Conservation (phyloP, 2,888 invertebrate species). For the Trypoxylon attenuatum region DNA sequence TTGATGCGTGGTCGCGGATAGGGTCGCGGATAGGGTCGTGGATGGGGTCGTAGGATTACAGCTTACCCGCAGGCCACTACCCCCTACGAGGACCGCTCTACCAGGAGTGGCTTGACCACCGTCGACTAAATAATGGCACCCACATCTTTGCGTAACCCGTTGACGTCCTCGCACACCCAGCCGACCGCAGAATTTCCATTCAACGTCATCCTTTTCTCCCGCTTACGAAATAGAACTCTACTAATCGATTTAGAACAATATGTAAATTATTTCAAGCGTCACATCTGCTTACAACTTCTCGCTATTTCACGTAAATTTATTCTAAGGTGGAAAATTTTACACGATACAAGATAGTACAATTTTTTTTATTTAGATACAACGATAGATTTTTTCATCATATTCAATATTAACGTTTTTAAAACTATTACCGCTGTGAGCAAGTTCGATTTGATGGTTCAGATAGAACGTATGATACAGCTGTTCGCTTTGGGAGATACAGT, state of each 20-base stretch:
- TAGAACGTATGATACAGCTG: too few species aligned
- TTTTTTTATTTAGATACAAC: too few species aligned
- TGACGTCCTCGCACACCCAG: background rate
- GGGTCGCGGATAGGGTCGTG: slow-evolving; percentile 11
- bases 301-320: too few species aligned
- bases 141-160: slow-evolving; percentile 36
- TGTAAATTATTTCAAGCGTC: too few species aligned
- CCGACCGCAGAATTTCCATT: background rate
- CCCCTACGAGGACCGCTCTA: slow-evolving; percentile 5
- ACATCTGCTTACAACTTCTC: too few species aligned
- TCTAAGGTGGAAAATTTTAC: too few species aligned
- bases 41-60: slow-evolving; percentile 24
- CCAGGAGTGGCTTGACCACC: slow-evolving; percentile 22
- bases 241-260: background rate
- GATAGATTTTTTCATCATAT: too few species aligned
- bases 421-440: too few species aligned
- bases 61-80: slow-evolving; percentile 30
- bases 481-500: too few species aligned
- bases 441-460: too few species aligned
- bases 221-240: background rate
- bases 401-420: too few species aligned
- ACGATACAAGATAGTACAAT: too few species aligned
- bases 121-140: slow-evolving; percentile 58
- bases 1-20: slow-evolving; percentile 35
- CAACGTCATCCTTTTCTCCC: background rate